Evolutionary conservation across 1,140 invertebrate genomes (phyloP).

Genomic region (Lepidurus arcticus): DNA sequence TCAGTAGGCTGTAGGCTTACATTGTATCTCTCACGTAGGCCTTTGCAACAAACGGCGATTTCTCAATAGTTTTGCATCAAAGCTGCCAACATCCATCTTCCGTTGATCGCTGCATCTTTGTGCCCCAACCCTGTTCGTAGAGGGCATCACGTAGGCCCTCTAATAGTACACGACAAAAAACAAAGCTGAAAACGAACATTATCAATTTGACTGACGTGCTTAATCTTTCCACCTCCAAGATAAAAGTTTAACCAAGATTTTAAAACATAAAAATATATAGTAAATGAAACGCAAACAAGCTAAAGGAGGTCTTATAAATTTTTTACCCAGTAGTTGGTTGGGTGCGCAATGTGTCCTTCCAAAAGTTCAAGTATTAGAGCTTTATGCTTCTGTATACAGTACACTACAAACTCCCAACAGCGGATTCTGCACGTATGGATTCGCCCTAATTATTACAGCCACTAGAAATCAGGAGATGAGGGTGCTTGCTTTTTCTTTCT

Average conservation of each 20-base stretch:
- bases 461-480: background rate
- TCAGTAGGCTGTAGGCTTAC: background rate
- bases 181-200: background rate
- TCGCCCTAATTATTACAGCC: background rate
- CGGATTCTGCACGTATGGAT: too few relatives aligned
- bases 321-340: background rate
- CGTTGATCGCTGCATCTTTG: background rate
- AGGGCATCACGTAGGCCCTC: slow-evolving; percentile 12
- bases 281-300: background rate
- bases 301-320: background rate
- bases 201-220: background rate
- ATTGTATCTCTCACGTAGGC: background rate
- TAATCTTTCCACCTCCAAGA: background rate
- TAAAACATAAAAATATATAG: background rate
- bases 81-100: background rate
- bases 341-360: background rate
- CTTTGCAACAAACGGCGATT: background rate
- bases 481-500: background rate
- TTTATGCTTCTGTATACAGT: background rate
- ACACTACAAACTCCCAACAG: background rate
- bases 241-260: background rate
- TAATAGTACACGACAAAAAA: background rate
- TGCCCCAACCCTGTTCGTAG: background rate
- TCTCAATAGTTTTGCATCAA: background rate
- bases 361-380: background rate